A percentile compares a stretch with the other conserved stretches of the same genome.
Evolutionary conservation across 2,888 invertebrate species (phyloP).

Genomic region (Andrena hattorfiana): DNA sequence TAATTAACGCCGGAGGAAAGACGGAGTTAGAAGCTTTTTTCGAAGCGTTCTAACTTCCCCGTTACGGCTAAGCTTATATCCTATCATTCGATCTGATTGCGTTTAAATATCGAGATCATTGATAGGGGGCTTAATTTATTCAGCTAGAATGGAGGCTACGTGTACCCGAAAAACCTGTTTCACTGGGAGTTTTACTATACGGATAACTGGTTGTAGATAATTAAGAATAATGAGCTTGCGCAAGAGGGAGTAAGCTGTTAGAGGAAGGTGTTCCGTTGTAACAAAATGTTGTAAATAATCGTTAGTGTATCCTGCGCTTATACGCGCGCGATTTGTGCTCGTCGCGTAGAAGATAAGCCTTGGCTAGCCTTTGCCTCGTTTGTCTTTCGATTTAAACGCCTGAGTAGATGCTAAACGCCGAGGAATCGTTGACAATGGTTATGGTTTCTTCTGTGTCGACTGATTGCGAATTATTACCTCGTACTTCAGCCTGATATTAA

Average conservation of each 20-base stretch:
- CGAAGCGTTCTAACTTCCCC: background rate
- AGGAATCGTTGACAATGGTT: background rate
- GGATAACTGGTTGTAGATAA: conserved; percentile 46
- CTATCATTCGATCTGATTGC: conserved; percentile 2
- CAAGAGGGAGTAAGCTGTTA: conserved; percentile 46
- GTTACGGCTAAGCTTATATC: background rate
- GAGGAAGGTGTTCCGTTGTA: conserved; percentile 27
- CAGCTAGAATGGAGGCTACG: background rate
- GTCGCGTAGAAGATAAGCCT: background rate
- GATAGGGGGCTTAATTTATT: conserved; percentile 6
- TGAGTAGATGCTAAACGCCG: background rate
- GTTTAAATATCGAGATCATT: background rate
- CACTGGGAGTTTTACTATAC: conserved; percentile 4
- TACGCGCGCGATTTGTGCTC: background rate
- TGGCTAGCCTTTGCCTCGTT: background rate
- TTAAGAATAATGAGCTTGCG: conserved; percentile 54
- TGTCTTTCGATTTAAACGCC: background rate
- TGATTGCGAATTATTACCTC: no score
- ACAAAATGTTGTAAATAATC: conserved; percentile 43
- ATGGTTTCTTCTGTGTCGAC: no score
- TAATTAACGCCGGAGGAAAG: no score
- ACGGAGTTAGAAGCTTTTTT: no score
- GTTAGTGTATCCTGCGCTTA: conserved; percentile 1
- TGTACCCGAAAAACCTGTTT: conserved; percentile 52
- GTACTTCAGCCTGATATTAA: no score